Base-by-base conservation (phyloP, 2,113 vertebrate genomes). In the Macaca nemestrina region DNA sequence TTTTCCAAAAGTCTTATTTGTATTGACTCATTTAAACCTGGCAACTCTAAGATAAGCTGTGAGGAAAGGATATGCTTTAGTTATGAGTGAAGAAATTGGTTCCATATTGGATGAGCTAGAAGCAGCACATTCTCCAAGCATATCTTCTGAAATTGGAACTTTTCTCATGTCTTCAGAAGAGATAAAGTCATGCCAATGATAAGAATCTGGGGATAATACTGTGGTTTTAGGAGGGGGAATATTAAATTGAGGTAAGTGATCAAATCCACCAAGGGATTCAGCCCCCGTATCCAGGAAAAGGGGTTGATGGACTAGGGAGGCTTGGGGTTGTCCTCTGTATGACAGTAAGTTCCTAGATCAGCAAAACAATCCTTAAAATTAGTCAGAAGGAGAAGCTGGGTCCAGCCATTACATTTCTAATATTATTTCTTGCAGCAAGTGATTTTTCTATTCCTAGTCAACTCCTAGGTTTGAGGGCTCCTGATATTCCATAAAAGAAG, bases 401-500 rank as follows among this genome's bases (percentile, higher is more conserved):
- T 38, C 17, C 5, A 78, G 67, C 23, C 12, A 10, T 48, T 67
- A 25, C 3, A 55, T 40, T 85, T 86, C n/a, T n/a, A 80, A 78
- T 94, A 59, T 61, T 68, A n/a, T 93, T 90, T 40, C 67, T 94
- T 43, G 30, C 22, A 38, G 40, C 75, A 81, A 73, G 23, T 67
- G 88, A 68, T 86, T 70, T 94, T 59, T 96, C 57, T 68, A 4
- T 72, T 95, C 30, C 40, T 38, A 68, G n/a, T 92, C 18, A 88
- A 57, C 38, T 30, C 12, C 32, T 17, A 57, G 76, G 67, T 59
- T 90, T 16, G 82, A 68, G 52, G 18, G 32, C 32, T 94, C 72
- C 89, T 93, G 38, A 84, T 80, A 90, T 68, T 95, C 90, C 85
- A 45, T 35, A 40, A 32, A 64, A 64, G 70, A 94, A 87, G 59